Evolutionary conservation across 1,140 invertebrate genomes (phyloP), one percentile per base, ranked within the genome.

Genomic region (Procambarus clarkii): DNA sequence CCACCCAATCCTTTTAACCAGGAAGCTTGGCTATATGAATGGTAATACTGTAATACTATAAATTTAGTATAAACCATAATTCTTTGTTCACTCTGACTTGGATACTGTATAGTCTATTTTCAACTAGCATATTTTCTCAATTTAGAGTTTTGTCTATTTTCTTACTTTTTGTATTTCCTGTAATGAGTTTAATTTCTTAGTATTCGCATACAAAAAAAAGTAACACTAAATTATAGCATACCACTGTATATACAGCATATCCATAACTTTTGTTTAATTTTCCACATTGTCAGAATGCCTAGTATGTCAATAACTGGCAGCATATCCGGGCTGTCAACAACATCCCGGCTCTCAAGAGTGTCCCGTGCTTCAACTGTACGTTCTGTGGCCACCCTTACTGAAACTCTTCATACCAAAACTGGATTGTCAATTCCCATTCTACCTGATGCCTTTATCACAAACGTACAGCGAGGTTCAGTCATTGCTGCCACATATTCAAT

Each of bases 401-500:
- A 84, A 34, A 92, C 89, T 3, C 85, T 93, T 50, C 64, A 93
- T 9, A 88, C 87, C 60, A 93, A 91, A 50, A 93, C 92, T 71
- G 92, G 92, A 18, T 71, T 93, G 8, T 89, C 82, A n/a, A 89
- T 93, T 34, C 94, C 94, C 44, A 94, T 94, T 85, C 92, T 94
- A 9, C 81, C 92, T 69, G 93, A 94, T 92, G 94, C 94, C 18
- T 87, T 93, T 46, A 93, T 94, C 80, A 94, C 93, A 34, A 94
- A 94, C 92, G 86, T 94, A 7, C 94, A 94, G 92, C 94, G 94
- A 64, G 94, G 94, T 15, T 94, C 93, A 69, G 94, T 94, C 76
- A 86, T 94, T 21, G 93, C 94, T 64, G 92, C 94, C 45, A 93
- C 94, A 77, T 94, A 93, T 90, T 93, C 94, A 44, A 91, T 94